Base-by-base conservation (phyloP, 2,888 invertebrate genomes). In the Heliconius ethilla region DNA sequence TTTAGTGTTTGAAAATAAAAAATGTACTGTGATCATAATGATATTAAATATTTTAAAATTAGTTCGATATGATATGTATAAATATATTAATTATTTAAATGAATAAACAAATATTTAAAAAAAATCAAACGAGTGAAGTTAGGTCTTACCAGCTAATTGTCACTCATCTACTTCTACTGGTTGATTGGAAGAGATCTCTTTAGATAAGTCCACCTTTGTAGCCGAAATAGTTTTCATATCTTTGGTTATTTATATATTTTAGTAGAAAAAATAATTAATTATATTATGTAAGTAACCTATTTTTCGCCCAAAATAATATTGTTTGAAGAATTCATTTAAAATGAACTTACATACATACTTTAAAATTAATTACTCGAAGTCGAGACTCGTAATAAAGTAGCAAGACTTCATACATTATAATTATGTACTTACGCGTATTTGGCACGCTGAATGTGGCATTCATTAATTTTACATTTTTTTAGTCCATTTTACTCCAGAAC, bases 301-400 rank as follows among this genome's bases (percentile, higher is more conserved):
- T 62, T 25, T 13, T 27, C 11, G 25, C 4, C 15, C 13, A 13
- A 51, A 62, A 25, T 25, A 62, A 1, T 25, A 22, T 40, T 69
- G 40, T 40, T 40, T 25, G n/a, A 25, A 25, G n/a, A 13, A 27
- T 40, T 40, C 6, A 25, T 40, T 69, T 25, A 40, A n/a, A 37
- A 69, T 40, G 25, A 40, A 55, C 22, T 22, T 55, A 62, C 11
- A 62, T 62, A 67, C 67, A 67, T 67, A 69, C 5, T 69, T 69
- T 25, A 5, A 69, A 69, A 5, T 37, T n/a, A 37, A 67, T n/a
- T 40, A 67, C 37, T 37, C 18, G 18, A 51, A 18, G 45, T 15
- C 67, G 13, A n/a, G 11, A 13, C 37, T 40, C 40, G 6, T 37
- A n/a, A 67, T 67, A 67, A n/a, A 37, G 33, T 33, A 66, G 67